These are phyloP conservation scores for Ciconia boyciana DNA, from an alignment of 2,113 vertebrate species.

Conservation along the genomic window DNA sequence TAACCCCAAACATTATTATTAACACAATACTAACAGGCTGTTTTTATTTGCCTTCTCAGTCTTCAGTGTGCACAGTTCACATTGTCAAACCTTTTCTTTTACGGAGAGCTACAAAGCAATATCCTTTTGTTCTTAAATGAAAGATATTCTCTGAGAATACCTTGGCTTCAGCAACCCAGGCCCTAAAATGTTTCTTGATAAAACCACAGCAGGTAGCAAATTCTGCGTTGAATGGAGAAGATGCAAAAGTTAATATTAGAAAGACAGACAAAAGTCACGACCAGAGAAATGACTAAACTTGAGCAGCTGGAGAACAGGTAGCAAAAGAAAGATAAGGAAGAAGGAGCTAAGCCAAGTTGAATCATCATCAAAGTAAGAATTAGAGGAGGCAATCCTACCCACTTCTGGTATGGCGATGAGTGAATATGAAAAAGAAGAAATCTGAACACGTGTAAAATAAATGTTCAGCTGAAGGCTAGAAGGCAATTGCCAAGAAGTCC, in stretches of 20 bases:
- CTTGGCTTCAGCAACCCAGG: not conserved
- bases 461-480: not conserved
- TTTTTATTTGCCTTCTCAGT: not conserved
- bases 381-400: not conserved
- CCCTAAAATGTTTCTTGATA: not conserved
- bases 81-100: not conserved
- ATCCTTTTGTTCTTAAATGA: not conserved
- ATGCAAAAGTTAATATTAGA: not conserved
- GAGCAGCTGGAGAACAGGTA: not conserved
- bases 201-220: rapidly evolving
- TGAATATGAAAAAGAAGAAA: not conserved
- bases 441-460: not conserved
- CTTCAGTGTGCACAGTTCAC: not conserved
- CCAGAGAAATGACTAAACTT: not conserved
- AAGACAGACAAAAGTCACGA: not conserved
- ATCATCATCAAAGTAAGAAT: not conserved
- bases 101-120: not conserved
- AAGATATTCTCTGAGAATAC: not conserved
- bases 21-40: not conserved
- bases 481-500: not conserved
- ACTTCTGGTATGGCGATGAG: not conserved
- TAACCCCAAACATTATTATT: not conserved
- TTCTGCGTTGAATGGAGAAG: not conserved
- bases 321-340: not conserved
- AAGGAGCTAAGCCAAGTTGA: not conserved